A percentile compares a stretch with the other conserved stretches of the same genome.
phyloP scores from a whole-genome alignment of 2,113 vertebrate genomes.

The Melanotaenia duboulayi region DNA sequence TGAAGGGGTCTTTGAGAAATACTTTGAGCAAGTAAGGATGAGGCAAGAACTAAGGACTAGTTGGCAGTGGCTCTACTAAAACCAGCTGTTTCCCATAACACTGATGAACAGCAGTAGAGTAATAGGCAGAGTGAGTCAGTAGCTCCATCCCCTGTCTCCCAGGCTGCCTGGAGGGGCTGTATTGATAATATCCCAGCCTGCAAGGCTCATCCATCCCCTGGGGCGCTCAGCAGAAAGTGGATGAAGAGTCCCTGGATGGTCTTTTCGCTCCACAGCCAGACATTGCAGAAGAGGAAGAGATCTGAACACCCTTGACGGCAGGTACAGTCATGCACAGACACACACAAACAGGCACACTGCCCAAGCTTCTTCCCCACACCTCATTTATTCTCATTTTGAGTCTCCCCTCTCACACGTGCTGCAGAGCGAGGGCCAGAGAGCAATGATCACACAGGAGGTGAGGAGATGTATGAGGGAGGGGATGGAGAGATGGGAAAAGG shows the following conservation, averaged over 20 bases:
- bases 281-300: constrained; percentile 60
- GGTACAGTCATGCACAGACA: constrained; percentile 41
- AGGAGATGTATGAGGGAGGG: constrained; percentile 45
- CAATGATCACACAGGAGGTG: constrained; percentile 66
- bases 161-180: constrained; percentile 81
- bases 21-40: constrained; percentile 41
- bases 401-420: constrained; percentile 43
- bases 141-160: constrained; percentile 78
- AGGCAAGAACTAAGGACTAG: constrained; percentile 44
- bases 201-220: constrained; percentile 80
- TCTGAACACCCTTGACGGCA: constrained; percentile 55
- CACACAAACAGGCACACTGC: constrained; percentile 47
- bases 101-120: constrained; percentile 76
- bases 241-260: constrained; percentile 77
- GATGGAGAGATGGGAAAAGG: constrained; percentile 37
- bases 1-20: constrained; percentile 21
- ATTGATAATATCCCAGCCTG: constrained; percentile 83
- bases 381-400: constrained; percentile 79
- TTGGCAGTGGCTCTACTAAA: constrained; percentile 66
- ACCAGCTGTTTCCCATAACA: constrained; percentile 62
- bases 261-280: constrained; percentile 64
- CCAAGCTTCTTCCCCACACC: constrained; percentile 53
- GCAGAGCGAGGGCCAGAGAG: constrained; percentile 66
- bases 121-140: constrained; percentile 80
- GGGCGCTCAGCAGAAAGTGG: constrained; percentile 71